phyloP scores from a whole-genome alignment of 2,888 invertebrate genomes.

The Tachina grossa region DNA sequence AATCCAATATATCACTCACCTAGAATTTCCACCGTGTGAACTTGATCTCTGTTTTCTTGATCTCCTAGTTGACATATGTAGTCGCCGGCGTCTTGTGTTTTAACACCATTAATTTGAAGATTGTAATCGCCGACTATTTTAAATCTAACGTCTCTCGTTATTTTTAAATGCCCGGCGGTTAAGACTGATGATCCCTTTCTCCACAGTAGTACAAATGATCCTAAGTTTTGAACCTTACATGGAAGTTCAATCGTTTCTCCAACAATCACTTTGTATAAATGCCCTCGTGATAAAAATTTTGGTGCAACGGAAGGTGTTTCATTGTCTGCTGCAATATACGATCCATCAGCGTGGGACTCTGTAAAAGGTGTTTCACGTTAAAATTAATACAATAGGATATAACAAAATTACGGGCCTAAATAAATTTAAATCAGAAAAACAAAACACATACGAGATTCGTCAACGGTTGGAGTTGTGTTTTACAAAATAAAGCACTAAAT shows the following conservation, averaged over 20 bases:
- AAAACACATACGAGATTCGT: no score
- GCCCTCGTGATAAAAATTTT: constrained; percentile 89
- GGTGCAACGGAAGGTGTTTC: constrained; percentile 84
- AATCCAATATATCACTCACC: constrained; percentile 75
- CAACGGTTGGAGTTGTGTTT: no score
- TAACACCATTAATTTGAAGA: constrained; percentile 87
- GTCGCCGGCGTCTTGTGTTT: constrained; percentile 88
- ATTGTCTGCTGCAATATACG: constrained; percentile 64
- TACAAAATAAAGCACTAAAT: no score
- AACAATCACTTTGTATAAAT: constrained; percentile 90
- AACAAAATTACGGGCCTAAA: no score
- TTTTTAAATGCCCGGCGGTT: constrained; percentile 88
- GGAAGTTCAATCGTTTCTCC: constrained; percentile 91
- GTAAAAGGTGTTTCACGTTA: not conserved
- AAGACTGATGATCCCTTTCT: constrained; percentile 87
- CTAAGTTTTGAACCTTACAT: constrained; percentile 90
- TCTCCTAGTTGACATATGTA: constrained; percentile 90
- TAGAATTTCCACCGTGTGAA: constrained; percentile 89
- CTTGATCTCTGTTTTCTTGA: constrained; percentile 87
- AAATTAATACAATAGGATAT: not conserved
- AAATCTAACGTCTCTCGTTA: constrained; percentile 87
- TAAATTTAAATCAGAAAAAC: no score
- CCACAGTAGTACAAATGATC: constrained; percentile 87
- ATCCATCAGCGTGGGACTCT: constrained; percentile 65
- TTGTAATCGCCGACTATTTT: constrained; percentile 88